Conservation (phyloP, 1,140 invertebrate genomes). For the Drosophila micromelanica region DNA sequence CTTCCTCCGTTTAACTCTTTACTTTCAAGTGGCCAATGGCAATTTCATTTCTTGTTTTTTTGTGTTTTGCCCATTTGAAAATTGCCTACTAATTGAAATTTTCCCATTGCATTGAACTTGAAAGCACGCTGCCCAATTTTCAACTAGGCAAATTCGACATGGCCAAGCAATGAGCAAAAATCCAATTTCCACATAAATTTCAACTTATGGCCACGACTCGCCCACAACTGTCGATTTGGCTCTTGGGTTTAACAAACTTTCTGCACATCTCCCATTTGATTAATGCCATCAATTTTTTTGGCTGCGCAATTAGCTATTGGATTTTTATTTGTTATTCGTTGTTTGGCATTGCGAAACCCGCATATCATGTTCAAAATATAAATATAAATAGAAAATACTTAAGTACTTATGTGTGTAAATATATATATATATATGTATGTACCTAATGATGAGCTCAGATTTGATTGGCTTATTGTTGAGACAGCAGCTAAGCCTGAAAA, state of each 20-base stretch:
- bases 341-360: slow-evolving; percentile 10
- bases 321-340: slow-evolving; percentile 1
- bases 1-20: slow-evolving; percentile 49
- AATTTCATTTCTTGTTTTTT: slow-evolving; percentile 58
- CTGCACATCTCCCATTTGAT: slow-evolving; percentile 37
- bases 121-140: slow-evolving; percentile 41
- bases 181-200: slow-evolving; percentile 28
- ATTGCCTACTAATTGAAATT: slow-evolving; percentile 60
- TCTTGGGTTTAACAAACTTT: slow-evolving; percentile 11
- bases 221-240: slow-evolving; percentile 46
- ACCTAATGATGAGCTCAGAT: slow-evolving; percentile 35
- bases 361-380: slow-evolving; percentile 15
- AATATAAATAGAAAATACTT: slow-evolving; percentile 28
- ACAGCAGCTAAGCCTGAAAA: slow-evolving; percentile 8
- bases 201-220: slow-evolving; percentile 35
- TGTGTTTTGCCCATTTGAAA: background rate
- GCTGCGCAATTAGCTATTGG: slow-evolving; percentile 19
- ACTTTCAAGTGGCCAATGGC: slow-evolving; percentile 67
- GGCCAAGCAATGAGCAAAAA: slow-evolving; percentile 16
- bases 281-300: slow-evolving; percentile 24
- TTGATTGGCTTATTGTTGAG: slow-evolving; percentile 20
- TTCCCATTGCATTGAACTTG: slow-evolving; percentile 77
- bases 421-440: background rate
- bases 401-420: background rate
- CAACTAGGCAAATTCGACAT: slow-evolving; percentile 23